These are phyloP conservation scores for Shargacucullia verbasci DNA, from an alignment of 2,888 invertebrate genomes.

Conservation along the genomic window DNA sequence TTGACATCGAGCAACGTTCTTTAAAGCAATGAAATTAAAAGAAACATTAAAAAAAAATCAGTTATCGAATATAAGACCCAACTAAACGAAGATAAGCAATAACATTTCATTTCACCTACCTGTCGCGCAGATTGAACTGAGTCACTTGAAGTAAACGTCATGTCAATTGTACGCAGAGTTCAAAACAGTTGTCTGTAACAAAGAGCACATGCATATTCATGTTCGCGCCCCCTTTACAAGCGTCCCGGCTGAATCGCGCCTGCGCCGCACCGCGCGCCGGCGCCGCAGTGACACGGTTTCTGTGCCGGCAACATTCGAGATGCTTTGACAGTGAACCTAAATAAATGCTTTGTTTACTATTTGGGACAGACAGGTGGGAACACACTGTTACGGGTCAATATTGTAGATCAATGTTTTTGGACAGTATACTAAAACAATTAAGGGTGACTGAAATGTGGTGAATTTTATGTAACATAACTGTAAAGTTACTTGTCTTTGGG, in stretches of 20 bases:
- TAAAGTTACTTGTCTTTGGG: no score
- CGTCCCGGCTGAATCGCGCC: slow-evolving; percentile 55
- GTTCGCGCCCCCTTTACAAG: slow-evolving; percentile 69
- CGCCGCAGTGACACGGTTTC: no score
- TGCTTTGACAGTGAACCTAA: slow-evolving; percentile 60
- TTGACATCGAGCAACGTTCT: no score
- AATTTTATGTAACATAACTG: no score
- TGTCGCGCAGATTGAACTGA: slow-evolving; percentile 49
- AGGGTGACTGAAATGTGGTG: no score
- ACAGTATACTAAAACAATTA: no score
- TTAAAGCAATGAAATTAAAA: no score
- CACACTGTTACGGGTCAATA: slow-evolving; percentile 20
- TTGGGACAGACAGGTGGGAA: slow-evolving; percentile 29
- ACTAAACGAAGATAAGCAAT: slow-evolving; percentile 3
- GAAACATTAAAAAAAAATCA: no score
- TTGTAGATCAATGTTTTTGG: slow-evolving; percentile 45
- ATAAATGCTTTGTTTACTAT: slow-evolving; percentile 42
- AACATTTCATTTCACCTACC: slow-evolving; percentile 26
- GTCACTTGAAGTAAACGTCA: slow-evolving; percentile 47
- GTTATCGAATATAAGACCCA: no score
- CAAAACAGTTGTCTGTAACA: slow-evolving; percentile 73
- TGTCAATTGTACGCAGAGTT: slow-evolving; percentile 69
- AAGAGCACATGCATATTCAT: slow-evolving; percentile 85
- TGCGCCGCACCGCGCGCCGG: slow-evolving; percentile 54
- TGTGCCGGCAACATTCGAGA: slow-evolving; percentile 66